Conservation (phyloP, 2,113 vertebrate genomes). For the Gymnogyps californianus region DNA sequence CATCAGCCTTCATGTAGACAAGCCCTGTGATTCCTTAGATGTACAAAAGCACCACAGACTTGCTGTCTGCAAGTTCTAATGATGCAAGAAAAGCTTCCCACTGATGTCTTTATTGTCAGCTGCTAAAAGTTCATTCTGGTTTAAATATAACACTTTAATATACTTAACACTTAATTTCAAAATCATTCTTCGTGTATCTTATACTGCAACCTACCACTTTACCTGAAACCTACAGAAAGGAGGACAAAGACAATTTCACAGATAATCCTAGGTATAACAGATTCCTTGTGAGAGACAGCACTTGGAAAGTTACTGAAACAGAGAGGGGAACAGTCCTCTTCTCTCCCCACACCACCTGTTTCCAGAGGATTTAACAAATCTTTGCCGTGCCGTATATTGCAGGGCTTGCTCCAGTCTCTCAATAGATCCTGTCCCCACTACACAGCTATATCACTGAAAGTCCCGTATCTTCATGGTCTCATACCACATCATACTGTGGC, state of each 20-base stretch:
- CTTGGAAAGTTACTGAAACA: background rate
- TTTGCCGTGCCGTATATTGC: background rate
- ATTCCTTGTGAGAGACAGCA: background rate
- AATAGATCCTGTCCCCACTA: background rate
- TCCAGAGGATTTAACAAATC: background rate
- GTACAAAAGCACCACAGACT: background rate
- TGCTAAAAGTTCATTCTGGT: background rate
- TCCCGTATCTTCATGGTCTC: background rate
- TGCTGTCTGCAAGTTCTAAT: background rate
- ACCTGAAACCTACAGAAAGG: background rate
- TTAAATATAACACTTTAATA: background rate
- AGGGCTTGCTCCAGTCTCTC: background rate
- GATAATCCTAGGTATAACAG: background rate
- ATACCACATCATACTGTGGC: background rate
- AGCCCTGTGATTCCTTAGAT: background rate
- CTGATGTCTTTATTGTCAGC: background rate
- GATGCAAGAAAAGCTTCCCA: background rate
- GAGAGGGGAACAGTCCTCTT: background rate
- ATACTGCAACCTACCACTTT: background rate
- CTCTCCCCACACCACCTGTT: fast-evolving
- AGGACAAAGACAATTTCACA: background rate
- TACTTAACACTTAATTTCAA: background rate
- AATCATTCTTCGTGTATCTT: background rate
- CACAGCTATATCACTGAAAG: background rate
- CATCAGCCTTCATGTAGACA: background rate